phyloP scores from a whole-genome alignment of 1,140 invertebrate species.

The Diabrotica undecimpunctata region DNA sequence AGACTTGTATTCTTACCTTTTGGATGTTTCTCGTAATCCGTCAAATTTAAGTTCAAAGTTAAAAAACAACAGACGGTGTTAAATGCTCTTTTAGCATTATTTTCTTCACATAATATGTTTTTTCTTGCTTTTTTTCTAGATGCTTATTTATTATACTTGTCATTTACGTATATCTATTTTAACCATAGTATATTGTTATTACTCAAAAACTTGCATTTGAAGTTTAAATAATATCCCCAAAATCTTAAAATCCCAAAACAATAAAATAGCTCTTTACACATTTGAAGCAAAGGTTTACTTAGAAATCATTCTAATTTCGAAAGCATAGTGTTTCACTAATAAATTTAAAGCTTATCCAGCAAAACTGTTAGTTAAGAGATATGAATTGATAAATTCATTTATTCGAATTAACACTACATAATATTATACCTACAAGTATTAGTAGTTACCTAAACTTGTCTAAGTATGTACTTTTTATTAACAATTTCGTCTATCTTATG shows the following conservation, averaged over 20 bases:
- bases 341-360: constrained; percentile 30
- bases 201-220: neutral
- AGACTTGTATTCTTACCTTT: no score
- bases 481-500: neutral
- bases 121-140: no score
- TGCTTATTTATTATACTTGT: neutral
- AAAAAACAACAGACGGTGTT: no score
- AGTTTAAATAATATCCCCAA: neutral
- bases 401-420: neutral
- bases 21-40: no score
- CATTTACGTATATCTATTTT: neutral
- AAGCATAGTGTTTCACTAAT: neutral
- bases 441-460: no score
- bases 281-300: neutral
- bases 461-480: neutral
- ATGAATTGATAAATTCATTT: neutral
- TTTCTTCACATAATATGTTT: no score
- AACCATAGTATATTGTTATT: no score
- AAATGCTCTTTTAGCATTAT: no score
- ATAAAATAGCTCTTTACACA: neutral
- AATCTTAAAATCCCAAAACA: neutral
- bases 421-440: no score
- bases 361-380: neutral
- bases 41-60: no score
- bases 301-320: neutral